phyloP scores from a whole-genome alignment of 2,113 vertebrate species.

The Corydoras sp. region DNA sequence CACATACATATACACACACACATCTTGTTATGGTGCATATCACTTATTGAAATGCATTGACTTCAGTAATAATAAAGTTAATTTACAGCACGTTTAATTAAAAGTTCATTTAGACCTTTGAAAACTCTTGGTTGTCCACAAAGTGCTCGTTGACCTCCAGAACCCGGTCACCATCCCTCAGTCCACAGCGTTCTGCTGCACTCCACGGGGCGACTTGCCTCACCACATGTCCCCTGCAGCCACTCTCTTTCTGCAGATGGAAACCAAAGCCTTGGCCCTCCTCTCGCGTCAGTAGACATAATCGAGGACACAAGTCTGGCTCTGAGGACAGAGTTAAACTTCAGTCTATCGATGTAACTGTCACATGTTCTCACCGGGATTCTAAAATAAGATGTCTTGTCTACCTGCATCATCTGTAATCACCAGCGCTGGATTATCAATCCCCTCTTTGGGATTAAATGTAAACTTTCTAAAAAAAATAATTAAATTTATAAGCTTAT shows the following conservation, averaged over 20 bases:
- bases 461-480: conserved; percentile 74
- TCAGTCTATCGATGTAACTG: too few relatives aligned
- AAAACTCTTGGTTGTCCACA: conserved; percentile 67
- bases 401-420: conserved; percentile 82
- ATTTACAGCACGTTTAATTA: neutral
- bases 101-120: conserved; percentile 2
- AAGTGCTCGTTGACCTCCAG: conserved; percentile 77
- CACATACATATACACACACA: too few relatives aligned
- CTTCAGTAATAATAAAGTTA: too few relatives aligned
- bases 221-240: conserved; percentile 60
- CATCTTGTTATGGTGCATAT: too few relatives aligned
- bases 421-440: conserved; percentile 88
- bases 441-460: conserved; percentile 89
- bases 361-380: too few relatives aligned
- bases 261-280: conserved; percentile 75
- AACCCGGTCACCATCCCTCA: conserved; percentile 72
- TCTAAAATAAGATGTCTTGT: neutral
- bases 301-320: conserved; percentile 50
- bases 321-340: conserved; percentile 27
- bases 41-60: too few relatives aligned
- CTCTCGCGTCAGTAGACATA: conserved; percentile 73
- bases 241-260: conserved; percentile 58
- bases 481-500: too few relatives aligned
- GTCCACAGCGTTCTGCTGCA: conserved; percentile 73
- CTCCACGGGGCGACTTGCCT: conserved; percentile 66